A percentile compares a stretch with the other conserved stretches of the same genome.
These are phyloP conservation scores for Hassar affinis DNA, from an alignment of 2,113 vertebrate species.

Conservation along the genomic window DNA sequence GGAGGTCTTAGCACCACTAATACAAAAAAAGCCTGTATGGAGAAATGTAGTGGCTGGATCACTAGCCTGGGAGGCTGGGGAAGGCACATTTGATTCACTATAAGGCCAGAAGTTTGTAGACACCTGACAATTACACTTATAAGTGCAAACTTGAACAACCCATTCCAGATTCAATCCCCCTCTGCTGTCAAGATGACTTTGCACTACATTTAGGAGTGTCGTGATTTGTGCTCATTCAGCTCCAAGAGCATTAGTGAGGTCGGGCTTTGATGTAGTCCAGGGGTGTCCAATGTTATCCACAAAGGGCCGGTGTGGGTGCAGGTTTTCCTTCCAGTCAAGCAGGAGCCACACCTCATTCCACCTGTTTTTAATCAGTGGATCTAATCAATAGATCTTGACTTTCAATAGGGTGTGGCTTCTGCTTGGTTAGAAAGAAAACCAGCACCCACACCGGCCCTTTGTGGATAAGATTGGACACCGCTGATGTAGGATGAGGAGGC, in stretches of 20 bases:
- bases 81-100: not conserved
- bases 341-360: too few species aligned
- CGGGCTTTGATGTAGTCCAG: too few species aligned
- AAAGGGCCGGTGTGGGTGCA: too few species aligned
- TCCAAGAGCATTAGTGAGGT: not conserved
- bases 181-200: not conserved
- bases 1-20: conserved; percentile 65
- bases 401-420: too few species aligned
- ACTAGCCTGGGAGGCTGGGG: not conserved
- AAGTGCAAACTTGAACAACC: not conserved
- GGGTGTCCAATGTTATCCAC: too few species aligned
- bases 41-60: not conserved
- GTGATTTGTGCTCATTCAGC: not conserved
- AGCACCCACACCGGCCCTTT: too few species aligned
- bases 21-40: conserved; percentile 82
- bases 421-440: too few species aligned
- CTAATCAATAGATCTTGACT: too few species aligned
- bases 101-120: not conserved
- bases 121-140: not conserved
- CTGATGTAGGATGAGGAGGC: not conserved
- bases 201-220: not conserved
- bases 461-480: too few species aligned
- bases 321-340: too few species aligned
- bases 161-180: not conserved
- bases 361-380: too few species aligned